Percentiles rank a stretch among this genome's conserved stretches.
These are phyloP conservation scores for Acromyrmex echinatior DNA, from an alignment of 1,140 invertebrate genomes.

Conservation along the genomic window DNA sequence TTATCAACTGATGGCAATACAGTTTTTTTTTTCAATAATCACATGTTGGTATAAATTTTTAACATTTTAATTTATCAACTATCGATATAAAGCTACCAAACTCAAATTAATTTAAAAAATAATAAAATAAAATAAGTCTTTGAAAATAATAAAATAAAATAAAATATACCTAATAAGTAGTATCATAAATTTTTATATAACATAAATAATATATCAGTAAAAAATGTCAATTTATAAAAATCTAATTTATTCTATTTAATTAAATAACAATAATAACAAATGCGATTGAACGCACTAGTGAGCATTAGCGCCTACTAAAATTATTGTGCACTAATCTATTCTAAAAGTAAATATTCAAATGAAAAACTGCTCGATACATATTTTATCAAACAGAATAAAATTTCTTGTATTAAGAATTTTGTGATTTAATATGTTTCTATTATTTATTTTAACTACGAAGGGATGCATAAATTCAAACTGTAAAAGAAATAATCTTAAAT, in stretches of 20 bases:
- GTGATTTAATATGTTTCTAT: too few species aligned
- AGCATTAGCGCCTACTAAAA: too few species aligned
- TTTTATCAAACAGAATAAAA: too few species aligned
- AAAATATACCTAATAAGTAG: not conserved
- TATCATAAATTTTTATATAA: not conserved
- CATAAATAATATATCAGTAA: not conserved
- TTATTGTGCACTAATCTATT: too few species aligned
- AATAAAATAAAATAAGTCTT: not conserved
- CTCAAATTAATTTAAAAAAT: not conserved
- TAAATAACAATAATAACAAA: too few species aligned
- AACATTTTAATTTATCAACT: not conserved
- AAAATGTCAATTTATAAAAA: not conserved
- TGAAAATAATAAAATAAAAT: not conserved
- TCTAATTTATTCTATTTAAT: slow-evolving; percentile 1
- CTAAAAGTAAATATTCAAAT: too few species aligned
- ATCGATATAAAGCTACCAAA: not conserved
- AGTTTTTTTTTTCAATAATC: not conserved
- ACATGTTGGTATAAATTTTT: not conserved
- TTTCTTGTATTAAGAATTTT: too few species aligned
- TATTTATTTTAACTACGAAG: too few species aligned
- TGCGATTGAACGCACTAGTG: too few species aligned
- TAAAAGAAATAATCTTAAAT: not conserved
- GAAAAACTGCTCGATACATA: too few species aligned
- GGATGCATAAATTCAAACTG: not conserved
- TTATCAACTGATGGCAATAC: slow-evolving; percentile 35